Evolutionary conservation across 2,113 vertebrate species (phyloP).

Genomic region (Hydrochoerus hydrochaeris): DNA sequence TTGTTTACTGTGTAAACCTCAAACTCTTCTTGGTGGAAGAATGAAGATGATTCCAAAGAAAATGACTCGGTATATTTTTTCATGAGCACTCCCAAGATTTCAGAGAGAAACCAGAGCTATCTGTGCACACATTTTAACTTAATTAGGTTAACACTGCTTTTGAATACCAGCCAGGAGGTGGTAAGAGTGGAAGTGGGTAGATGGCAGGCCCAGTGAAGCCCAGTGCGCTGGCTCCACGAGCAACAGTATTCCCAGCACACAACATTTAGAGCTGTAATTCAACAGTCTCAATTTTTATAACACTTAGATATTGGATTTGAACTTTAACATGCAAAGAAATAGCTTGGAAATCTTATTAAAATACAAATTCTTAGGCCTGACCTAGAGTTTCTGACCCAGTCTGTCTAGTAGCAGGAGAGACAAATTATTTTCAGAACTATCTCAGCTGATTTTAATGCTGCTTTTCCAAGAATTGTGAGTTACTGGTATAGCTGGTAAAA

Average conservation of each 20-base stretch:
- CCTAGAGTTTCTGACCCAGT: neutral
- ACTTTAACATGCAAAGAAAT: neutral
- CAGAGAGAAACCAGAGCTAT: neutral
- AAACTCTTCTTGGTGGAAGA: neutral
- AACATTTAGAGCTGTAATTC: neutral
- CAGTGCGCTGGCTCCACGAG: too few species aligned
- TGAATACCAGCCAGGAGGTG: neutral
- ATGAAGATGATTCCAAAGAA: neutral
- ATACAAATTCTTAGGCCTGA: neutral
- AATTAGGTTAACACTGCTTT: neutral
- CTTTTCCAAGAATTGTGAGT: neutral
- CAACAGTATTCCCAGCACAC: too few species aligned
- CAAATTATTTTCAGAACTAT: neutral
- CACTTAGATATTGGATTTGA: neutral
- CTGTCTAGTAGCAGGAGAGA: neutral
- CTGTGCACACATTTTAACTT: neutral
- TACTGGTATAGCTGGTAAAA: neutral
- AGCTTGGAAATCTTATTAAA: neutral
- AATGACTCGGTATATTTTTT: neutral
- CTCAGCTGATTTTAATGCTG: neutral
- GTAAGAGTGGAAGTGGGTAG: fast-evolving
- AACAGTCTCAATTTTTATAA: neutral
- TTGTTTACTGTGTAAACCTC: neutral
- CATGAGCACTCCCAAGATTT: too few species aligned
- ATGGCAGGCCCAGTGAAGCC: neutral